Evolutionary conservation across 2,888 invertebrate genomes (phyloP).

Genomic region (Zygaena filipendulae): DNA sequence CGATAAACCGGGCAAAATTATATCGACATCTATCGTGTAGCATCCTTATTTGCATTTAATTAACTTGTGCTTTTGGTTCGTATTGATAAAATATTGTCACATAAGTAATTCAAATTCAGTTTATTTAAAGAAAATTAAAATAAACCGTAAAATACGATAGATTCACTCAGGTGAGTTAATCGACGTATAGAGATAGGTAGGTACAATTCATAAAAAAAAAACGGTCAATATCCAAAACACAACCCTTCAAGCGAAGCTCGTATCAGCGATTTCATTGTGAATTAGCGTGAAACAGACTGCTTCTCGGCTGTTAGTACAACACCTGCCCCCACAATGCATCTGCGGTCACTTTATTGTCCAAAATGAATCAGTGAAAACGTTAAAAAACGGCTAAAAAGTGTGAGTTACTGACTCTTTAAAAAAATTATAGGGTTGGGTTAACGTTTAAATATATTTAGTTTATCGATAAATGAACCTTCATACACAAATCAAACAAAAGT

Average conservation of each 20-base stretch:
- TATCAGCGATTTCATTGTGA: slow-evolving; percentile 22
- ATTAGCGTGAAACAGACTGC: slow-evolving; percentile 23
- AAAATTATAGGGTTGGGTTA: too few relatives aligned
- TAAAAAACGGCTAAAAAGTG: slow-evolving; percentile 26
- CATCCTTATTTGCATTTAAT: slow-evolving; percentile 50
- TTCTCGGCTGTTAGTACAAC: slow-evolving; percentile 22
- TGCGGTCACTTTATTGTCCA: slow-evolving; percentile 49
- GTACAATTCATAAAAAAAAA: too few relatives aligned
- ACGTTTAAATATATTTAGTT: too few relatives aligned
- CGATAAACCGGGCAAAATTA: slow-evolving; percentile 46
- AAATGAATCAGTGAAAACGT: slow-evolving; percentile 28
- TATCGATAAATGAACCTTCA: too few relatives aligned
- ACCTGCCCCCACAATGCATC: slow-evolving; percentile 45
- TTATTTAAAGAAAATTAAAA: too few relatives aligned
- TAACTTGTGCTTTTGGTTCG: slow-evolving; percentile 21
- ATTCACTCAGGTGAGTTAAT: too few relatives aligned
- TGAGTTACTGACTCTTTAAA: slow-evolving; percentile 5
- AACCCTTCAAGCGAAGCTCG: too few relatives aligned
- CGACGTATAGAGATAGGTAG: too few relatives aligned
- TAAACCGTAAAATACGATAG: too few relatives aligned
- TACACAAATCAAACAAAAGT: too few relatives aligned
- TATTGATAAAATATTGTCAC: slow-evolving; percentile 10
- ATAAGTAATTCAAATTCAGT: too few relatives aligned
- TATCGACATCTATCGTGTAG: slow-evolving; percentile 36
- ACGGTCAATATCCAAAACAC: too few relatives aligned